Conservation (phyloP, 2,113 vertebrate genomes). For the Peucedramus taeniatus region DNA sequence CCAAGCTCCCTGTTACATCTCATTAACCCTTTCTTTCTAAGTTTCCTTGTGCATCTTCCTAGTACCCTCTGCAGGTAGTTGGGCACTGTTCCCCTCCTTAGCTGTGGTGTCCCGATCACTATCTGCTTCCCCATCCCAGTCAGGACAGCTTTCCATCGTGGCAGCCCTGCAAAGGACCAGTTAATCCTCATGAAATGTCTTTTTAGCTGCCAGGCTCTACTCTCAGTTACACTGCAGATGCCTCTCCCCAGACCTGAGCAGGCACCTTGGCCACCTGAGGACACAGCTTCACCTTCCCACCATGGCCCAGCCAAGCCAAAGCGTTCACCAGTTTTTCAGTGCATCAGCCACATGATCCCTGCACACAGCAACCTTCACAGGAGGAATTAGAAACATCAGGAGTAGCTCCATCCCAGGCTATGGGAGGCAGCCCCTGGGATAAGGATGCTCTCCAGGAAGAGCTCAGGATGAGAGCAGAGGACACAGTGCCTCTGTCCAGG, state of each 20-base stretch:
- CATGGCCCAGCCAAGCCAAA: neutral
- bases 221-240: accelerated
- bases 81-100: neutral
- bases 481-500: neutral
- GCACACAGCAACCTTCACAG: neutral
- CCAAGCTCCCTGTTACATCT: neutral
- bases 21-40: neutral
- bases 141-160: neutral
- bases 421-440: neutral
- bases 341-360: accelerated
- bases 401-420: neutral
- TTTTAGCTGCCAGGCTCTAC: neutral
- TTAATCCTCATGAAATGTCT: neutral
- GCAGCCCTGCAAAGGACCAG: neutral
- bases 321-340: neutral
- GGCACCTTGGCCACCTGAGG: neutral
- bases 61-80: neutral
- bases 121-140: neutral
- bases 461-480: neutral
- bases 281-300: neutral
- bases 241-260: neutral
- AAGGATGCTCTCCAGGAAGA: neutral
- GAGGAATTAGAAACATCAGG: neutral
- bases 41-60: accelerated
- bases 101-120: accelerated